A percentile compares a stretch with the other conserved stretches of the same genome.
These are phyloP conservation scores for Drosophila nannoptera DNA, from an alignment of 1,140 invertebrate genomes.

Conservation along the genomic window DNA sequence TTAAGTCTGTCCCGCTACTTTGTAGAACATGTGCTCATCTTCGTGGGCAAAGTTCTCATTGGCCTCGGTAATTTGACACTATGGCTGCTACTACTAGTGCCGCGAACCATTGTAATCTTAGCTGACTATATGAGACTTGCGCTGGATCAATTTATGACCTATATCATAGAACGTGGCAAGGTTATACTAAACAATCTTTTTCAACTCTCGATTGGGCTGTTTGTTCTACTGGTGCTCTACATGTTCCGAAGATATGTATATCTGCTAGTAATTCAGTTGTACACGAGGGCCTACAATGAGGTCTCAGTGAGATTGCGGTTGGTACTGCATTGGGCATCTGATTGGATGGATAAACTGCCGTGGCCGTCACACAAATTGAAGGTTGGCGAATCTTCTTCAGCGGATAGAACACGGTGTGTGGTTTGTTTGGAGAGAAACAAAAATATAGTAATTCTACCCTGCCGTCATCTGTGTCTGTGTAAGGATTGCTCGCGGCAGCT, in stretches of 20 bases:
- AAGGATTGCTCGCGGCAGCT: slow-evolving; percentile 47
- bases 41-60: slow-evolving; percentile 33
- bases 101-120: slow-evolving; percentile 21
- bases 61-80: slow-evolving; percentile 34
- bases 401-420: slow-evolving; percentile 34
- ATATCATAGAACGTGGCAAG: slow-evolving; percentile 21
- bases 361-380: slow-evolving; percentile 23
- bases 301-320: slow-evolving; percentile 22
- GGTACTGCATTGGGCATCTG: slow-evolving; percentile 2
- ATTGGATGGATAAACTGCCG: slow-evolving; percentile 25
- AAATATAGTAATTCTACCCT: slow-evolving; percentile 57
- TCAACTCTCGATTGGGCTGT: slow-evolving; percentile 43
- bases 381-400: no score
- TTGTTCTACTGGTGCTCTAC: slow-evolving; percentile 41
- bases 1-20: slow-evolving; percentile 12
- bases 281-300: slow-evolving; percentile 2
- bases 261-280: slow-evolving; percentile 19
- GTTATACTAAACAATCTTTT: slow-evolving; percentile 47
- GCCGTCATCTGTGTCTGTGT: slow-evolving; percentile 59
- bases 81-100: slow-evolving; percentile 46
- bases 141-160: slow-evolving; percentile 20
- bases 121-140: slow-evolving; percentile 21
- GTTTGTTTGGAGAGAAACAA: slow-evolving; percentile 49
- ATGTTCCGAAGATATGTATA: slow-evolving; percentile 50
- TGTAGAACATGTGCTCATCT: not conserved